Evolutionary conservation across 2,797 vertebrate genomes (phyloP), one percentile per base, ranked within the genome.

Genomic region (Galago senegalensis): DNA sequence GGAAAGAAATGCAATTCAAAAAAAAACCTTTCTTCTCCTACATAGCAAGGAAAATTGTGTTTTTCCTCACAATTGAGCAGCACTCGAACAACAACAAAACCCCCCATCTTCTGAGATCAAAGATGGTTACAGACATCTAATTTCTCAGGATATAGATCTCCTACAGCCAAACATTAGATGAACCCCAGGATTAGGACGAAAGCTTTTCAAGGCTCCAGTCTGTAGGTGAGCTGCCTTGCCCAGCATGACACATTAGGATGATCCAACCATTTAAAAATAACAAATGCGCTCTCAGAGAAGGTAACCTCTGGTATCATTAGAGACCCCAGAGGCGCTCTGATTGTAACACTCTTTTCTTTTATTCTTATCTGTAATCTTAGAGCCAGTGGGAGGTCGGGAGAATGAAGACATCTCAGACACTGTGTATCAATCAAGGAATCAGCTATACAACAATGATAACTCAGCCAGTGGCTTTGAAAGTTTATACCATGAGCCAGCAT

Each of bases 351-450:
- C 83, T 85, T 95, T 92, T 77, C 65, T 91, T 97, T 77, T 73
- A 77, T 83, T 92, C 82, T 96, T 95, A 95, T 81, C 76, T 89
- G 31, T 77, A 96, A 94, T 95, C 93, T 84, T 86, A 75, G 70
- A 94, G 95, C 13, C 92, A 87, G 75, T 73, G 63, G 86, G 83
- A 92, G 97, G 61, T 7, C 87, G 65, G 27, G 40, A 91, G 87
- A 87, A 94, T 76, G 96, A 83, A 96, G 86, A 17, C 16, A 61
- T 73, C 49, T 73, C 86, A 79, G 72, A 67, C 56, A 77, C 53
- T 53, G 58, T 67, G 40, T 46, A 65, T 95, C 88, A 84, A 56
- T 84, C 72, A 85, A 94, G 46, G 46, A 92, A 93, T 94, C 73
- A 40, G 83, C 60, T 43, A 21, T 80, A 92, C 49, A 60, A 81